Evolutionary conservation across 2,888 invertebrate genomes (phyloP).

Genomic region (Priocnemis perturbator): DNA sequence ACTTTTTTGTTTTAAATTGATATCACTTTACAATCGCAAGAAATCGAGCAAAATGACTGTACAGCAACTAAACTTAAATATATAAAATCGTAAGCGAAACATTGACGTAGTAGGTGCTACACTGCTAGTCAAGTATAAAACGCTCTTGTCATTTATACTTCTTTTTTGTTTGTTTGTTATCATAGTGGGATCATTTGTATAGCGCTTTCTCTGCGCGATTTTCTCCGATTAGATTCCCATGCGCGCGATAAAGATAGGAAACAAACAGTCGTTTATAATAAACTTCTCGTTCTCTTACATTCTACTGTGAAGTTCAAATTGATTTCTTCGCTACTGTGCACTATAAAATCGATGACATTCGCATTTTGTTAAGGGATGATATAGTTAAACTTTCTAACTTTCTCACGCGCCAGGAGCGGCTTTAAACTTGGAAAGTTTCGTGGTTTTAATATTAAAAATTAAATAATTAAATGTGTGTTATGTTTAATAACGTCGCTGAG

Average conservation of each 20-base stretch:
- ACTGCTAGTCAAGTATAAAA: constrained; percentile 56
- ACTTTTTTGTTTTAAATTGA: constrained; percentile 20
- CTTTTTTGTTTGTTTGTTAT: constrained; percentile 5
- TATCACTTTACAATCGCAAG: constrained; percentile 38
- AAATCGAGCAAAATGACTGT: constrained; percentile 37
- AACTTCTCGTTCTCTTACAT: constrained; percentile 6
- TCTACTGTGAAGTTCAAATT: constrained; percentile 2
- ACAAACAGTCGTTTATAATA: constrained; percentile 5
- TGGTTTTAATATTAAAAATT: constrained; percentile 52
- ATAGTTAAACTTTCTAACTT: constrained; percentile 31
- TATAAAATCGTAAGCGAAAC: constrained; percentile 41
- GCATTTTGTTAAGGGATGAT: no score
- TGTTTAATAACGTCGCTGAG: constrained; percentile 67
- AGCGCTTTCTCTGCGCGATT: constrained; percentile 19
- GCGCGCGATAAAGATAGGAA: constrained; percentile 47
- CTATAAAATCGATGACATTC: no score
- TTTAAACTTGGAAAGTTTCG: constrained; percentile 33
- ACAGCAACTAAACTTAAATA: constrained; percentile 50
- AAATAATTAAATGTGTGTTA: constrained; percentile 53
- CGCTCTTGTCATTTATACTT: constrained; percentile 48
- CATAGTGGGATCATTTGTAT: constrained; percentile 22
- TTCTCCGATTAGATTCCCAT: constrained; percentile 21
- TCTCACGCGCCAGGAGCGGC: constrained; percentile 45
- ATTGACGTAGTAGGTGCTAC: constrained; percentile 44
- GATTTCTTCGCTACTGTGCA: constrained; percentile 2